Evolutionary conservation across 2,113 vertebrate genomes (phyloP).

Genomic region (Psilopogon haemacephalus): DNA sequence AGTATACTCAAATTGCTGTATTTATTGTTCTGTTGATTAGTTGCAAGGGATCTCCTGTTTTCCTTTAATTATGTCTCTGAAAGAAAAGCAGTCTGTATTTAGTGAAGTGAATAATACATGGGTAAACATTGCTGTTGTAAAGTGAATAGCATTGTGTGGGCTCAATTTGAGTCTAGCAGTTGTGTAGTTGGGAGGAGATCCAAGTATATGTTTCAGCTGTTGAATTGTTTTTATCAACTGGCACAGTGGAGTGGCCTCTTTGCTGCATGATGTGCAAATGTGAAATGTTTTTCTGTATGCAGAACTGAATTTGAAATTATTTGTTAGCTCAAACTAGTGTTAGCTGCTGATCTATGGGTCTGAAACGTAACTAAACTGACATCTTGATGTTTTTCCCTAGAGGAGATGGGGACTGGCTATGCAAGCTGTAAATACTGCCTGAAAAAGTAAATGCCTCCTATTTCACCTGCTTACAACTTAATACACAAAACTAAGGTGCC

Average conservation of each 20-base stretch:
- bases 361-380: slow-evolving; percentile 51
- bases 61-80: neutral
- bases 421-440: slow-evolving; percentile 69
- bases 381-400: slow-evolving; percentile 71
- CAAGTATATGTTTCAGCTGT: slow-evolving; percentile 32
- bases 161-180: slow-evolving; percentile 28
- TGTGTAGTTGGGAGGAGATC: slow-evolving; percentile 38
- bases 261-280: slow-evolving; percentile 16
- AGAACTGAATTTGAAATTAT: neutral
- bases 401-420: slow-evolving; percentile 68
- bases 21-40: neutral
- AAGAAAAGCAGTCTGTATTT: neutral
- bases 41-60: neutral
- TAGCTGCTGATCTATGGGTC: slow-evolving; percentile 38
- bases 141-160: neutral
- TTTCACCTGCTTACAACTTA: slow-evolving; percentile 61
- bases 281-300: slow-evolving; percentile 17
- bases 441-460: slow-evolving; percentile 71
- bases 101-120: neutral
- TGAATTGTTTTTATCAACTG: neutral
- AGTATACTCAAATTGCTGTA: neutral
- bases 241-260: slow-evolving; percentile 11
- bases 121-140: slow-evolving; percentile 14
- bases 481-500: slow-evolving; percentile 29
- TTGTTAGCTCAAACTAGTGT: slow-evolving; percentile 1